A percentile compares a stretch with the other conserved stretches of the same genome.
phyloP scores from a whole-genome alignment of 2,797 vertebrate genomes.

The Phrynocephalus vlangalii region DNA sequence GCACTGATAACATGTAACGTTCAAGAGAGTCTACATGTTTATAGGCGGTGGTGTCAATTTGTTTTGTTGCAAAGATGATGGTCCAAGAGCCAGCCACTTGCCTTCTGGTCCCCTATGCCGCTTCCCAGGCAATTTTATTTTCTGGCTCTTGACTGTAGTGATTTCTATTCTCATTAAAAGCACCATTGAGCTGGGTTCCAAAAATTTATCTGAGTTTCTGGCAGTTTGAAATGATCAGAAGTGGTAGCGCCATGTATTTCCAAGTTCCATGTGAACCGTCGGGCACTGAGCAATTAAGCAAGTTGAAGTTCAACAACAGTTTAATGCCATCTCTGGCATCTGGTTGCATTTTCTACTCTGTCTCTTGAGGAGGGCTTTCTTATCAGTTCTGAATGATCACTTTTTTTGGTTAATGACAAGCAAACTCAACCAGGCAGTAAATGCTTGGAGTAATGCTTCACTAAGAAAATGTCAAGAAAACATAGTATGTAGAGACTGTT shows the following conservation, averaged over 20 bases:
- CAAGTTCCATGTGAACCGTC: neutral
- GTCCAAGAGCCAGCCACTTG: neutral
- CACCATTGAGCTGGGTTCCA: neutral
- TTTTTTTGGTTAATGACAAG: neutral
- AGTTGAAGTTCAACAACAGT: neutral
- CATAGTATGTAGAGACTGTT: no score
- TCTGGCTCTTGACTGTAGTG: neutral
- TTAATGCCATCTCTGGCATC: neutral
- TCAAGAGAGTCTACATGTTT: neutral
- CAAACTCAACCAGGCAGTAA: constrained; percentile 47
- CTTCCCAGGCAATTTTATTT: neutral
- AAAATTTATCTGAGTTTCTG: neutral
- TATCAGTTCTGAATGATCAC: constrained; percentile 3
- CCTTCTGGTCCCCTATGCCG: accelerated
- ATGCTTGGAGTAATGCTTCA: constrained; percentile 37
- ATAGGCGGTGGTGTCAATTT: accelerated
- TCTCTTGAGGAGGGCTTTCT: neutral
- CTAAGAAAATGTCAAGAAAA: neutral
- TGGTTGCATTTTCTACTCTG: constrained; percentile 11
- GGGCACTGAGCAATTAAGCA: neutral
- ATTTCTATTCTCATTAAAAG: constrained; percentile 24
- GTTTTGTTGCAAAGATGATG: neutral
- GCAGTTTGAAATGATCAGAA: neutral
- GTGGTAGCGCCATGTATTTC: constrained; percentile 1
- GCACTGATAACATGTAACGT: neutral